Evolutionary conservation across 2,888 invertebrate species (phyloP), one percentile per base, ranked within the genome.

Genomic region (Ochropleura leucogaster): DNA sequence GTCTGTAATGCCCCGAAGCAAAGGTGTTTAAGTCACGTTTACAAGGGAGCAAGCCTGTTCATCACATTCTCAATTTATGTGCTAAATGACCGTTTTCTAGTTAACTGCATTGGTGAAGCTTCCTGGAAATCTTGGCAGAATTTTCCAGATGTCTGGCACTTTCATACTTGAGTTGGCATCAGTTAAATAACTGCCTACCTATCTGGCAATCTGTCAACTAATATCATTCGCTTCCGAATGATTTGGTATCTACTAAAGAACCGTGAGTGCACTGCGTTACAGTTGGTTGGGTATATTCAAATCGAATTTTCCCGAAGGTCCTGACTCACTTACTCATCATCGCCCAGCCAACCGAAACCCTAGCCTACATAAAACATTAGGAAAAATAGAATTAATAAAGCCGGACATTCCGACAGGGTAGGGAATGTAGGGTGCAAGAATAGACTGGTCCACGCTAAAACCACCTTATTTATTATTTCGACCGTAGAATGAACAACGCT

Each of bases 191-290:
- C 40, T 55, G 5, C 51, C 46, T 57, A 30, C 57, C 18, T 42
- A 49, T 40, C 79, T 72, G 83, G 83, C 79, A 73, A 79, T 44
- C n/a, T 83, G 59, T 70, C 79, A 83, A 83, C 10, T 71, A 55
- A 65, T 44, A 42, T 51, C 16, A 47, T 60, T 47, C 20, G 10
- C 44, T 46, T 60, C 12, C 12, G 42, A 40, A 70, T 79, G 60
- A 70, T 60, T 83, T 42, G 8, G 53, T 49, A 14, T 7, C 42
- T 64, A 57, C 47, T 59, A 60, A 46, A 57, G n/a, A 16, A 16
- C 9, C 65, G 30, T 65, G 49, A 44, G 12, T 55, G n/a, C 12
- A 62, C 10, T 14, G 44, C 16, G 53, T 53, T 44, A 55, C 40
- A 20, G 44, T 62, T 7, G 42, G 7, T 14, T 46, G 3, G 20